Conservation (phyloP, 2,113 vertebrate genomes). For the Menidia beryllina region DNA sequence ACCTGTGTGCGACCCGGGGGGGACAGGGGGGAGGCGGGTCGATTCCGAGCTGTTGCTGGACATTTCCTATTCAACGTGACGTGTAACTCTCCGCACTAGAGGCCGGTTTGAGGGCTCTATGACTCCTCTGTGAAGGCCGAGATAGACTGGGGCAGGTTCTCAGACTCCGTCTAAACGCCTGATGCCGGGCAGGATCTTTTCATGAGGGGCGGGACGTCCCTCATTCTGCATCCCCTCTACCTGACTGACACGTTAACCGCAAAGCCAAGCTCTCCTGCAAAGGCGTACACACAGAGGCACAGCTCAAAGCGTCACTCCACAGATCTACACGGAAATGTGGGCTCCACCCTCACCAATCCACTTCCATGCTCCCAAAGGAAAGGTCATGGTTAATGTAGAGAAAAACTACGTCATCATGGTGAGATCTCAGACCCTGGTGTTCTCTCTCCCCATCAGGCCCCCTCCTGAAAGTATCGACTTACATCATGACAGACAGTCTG, state of each 20-base stretch:
- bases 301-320: neutral
- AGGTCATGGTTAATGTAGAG: too few species aligned
- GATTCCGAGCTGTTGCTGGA: neutral
- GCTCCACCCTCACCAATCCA: too few species aligned
- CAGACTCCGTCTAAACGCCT: neutral
- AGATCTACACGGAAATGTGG: too few species aligned
- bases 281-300: neutral
- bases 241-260: neutral
- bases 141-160: too few species aligned
- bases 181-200: neutral
- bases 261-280: neutral
- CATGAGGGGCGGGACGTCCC: neutral
- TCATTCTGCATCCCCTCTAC: neutral
- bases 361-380: too few species aligned
- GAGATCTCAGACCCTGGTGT: too few species aligned
- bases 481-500: too few species aligned
- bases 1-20: conserved; percentile 14
- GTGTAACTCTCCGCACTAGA: conserved; percentile 19
- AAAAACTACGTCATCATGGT: too few species aligned
- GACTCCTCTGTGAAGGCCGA: neutral
- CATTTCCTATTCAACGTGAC: neutral
- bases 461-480: too few species aligned
- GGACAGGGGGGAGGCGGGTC: neutral
- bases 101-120: conserved; percentile 1
- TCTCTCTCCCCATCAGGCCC: too few species aligned